Conservation (phyloP, 2,113 vertebrate species). For the Engystomops pustulosus region DNA sequence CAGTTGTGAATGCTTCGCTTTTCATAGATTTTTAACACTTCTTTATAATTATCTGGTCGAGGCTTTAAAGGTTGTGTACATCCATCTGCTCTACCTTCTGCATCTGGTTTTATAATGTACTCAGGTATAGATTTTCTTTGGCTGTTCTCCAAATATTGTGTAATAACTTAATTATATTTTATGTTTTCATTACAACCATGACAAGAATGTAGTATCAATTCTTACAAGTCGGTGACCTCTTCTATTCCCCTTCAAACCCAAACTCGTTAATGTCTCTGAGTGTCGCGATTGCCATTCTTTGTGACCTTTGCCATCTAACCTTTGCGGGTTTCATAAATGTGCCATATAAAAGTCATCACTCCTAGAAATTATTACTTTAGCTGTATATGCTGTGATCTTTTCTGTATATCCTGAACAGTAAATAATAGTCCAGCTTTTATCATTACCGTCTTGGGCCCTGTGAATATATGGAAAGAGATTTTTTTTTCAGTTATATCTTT, state of each 20-base stretch:
- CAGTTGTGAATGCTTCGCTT: too few species aligned
- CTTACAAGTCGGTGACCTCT: neutral
- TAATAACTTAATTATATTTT: neutral
- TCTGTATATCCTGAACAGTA: neutral
- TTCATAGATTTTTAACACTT: too few species aligned
- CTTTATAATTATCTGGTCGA: too few species aligned
- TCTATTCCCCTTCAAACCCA: neutral
- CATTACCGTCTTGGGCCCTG: too few species aligned
- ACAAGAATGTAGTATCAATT: neutral
- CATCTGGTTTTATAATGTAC: neutral
- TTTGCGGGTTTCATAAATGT: constrained; percentile 24
- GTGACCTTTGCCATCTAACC: constrained; percentile 25
- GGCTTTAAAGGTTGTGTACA: too few species aligned
- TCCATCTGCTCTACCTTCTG: neutral
- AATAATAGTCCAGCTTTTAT: neutral
- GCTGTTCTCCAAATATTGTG: neutral
- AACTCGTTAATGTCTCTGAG: constrained; percentile 32
- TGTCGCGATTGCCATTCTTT: constrained; percentile 17
- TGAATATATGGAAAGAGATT: neutral
- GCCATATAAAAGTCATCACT: constrained; percentile 19
- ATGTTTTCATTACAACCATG: neutral
- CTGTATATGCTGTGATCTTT: neutral
- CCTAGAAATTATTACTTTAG: neutral
- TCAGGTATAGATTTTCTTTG: neutral
- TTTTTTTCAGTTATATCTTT: neutral